phyloP scores from a whole-genome alignment of 2,888 invertebrate species.

The Lampropteryx suffumata region DNA sequence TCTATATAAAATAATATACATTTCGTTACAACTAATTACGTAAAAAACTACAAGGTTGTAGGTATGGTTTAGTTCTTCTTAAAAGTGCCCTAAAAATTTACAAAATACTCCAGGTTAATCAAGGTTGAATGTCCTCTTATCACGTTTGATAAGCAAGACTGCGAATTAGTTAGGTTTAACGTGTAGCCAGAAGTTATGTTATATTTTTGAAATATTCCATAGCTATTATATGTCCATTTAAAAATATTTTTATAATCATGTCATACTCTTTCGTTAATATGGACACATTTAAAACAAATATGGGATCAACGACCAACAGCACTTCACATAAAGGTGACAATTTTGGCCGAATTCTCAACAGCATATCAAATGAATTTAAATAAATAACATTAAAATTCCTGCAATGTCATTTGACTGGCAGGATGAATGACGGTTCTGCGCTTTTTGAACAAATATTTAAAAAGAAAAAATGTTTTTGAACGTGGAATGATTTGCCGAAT shows the following conservation, averaged over 20 bases:
- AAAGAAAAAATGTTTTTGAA: slow-evolving; percentile 17
- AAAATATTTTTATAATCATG: too few species aligned
- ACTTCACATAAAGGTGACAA: slow-evolving; percentile 2
- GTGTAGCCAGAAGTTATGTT: too few species aligned
- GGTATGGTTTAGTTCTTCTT: too few species aligned
- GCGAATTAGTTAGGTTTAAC: too few species aligned
- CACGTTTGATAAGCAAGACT: background rate
- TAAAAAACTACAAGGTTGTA: too few species aligned
- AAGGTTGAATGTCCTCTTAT: slow-evolving; percentile 1
- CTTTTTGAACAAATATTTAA: slow-evolving; percentile 18
- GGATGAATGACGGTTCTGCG: slow-evolving; percentile 22
- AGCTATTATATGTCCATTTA: too few species aligned
- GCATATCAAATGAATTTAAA: slow-evolving; percentile 18
- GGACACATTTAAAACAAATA: background rate
- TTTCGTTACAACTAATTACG: too few species aligned
- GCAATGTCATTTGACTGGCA: slow-evolving; percentile 30
- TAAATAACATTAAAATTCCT: slow-evolving; percentile 31
- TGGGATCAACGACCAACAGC: slow-evolving; percentile 1
- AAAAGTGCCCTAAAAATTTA: background rate
- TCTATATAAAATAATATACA: too few species aligned
- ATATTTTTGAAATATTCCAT: too few species aligned
- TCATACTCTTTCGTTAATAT: too few species aligned
- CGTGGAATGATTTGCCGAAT: slow-evolving; percentile 15
- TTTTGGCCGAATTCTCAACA: slow-evolving; percentile 8
- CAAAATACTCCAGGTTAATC: background rate